Percentiles rank a stretch among this genome's conserved stretches.
Conservation (phyloP, 1,140 invertebrate genomes). For the Nasonia longicornis region DNA sequence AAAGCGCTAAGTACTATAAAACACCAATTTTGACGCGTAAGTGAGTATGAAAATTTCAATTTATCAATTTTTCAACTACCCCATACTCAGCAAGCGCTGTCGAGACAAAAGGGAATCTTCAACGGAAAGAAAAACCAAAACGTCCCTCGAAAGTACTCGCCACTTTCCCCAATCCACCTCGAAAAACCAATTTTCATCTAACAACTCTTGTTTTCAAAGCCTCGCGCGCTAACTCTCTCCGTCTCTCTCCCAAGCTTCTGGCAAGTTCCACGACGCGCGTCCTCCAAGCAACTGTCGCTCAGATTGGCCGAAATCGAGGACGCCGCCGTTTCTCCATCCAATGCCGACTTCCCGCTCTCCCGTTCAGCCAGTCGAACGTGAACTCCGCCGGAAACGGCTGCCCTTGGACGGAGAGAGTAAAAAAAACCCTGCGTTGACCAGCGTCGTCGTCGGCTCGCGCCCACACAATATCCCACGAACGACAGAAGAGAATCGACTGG, state of each 20-base stretch:
- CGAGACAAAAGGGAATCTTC: too few relatives aligned
- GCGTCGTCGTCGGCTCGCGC: not conserved
- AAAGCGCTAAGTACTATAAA: too few relatives aligned
- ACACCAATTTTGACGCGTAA: too few relatives aligned
- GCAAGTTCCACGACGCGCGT: slow-evolving; percentile 31
- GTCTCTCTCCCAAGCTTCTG: slow-evolving; percentile 2
- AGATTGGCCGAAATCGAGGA: slow-evolving; percentile 30
- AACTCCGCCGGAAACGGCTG: slow-evolving; percentile 26
- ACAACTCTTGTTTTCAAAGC: not conserved
- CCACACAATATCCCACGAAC: not conserved
- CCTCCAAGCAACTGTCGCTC: not conserved
- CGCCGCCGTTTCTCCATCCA: not conserved
- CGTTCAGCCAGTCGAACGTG: not conserved
- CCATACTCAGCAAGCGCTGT: too few relatives aligned
- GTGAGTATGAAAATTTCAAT: too few relatives aligned
- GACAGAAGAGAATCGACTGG: not conserved
- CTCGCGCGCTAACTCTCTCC: not conserved
- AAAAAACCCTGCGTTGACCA: not conserved
- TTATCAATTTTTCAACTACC: too few relatives aligned
- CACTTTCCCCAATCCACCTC: too few relatives aligned
- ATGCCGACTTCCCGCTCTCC: not conserved
- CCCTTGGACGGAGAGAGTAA: not conserved
- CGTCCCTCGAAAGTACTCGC: too few relatives aligned
- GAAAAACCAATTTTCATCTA: too few relatives aligned
- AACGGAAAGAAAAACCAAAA: too few relatives aligned